Evolutionary conservation across 2,888 invertebrate species (phyloP), one percentile per base, ranked within the genome.

Genomic region (Ichneumoninae sp.): DNA sequence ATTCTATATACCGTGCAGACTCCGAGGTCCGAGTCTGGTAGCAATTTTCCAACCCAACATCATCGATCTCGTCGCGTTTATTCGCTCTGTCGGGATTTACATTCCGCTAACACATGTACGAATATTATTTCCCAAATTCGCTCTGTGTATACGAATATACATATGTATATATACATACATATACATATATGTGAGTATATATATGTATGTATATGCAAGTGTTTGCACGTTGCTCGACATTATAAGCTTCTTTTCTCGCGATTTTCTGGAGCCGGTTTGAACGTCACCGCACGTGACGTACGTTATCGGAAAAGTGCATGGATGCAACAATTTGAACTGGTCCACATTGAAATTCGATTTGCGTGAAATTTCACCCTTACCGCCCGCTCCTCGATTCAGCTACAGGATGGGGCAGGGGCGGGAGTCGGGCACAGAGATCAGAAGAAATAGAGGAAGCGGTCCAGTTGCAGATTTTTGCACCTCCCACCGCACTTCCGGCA

Each of bases 41-140:
- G 26, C 57, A 60, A 70, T 79, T 71, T 71, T 65, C 71, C 47
- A 71, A 79, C 44, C 71, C 50, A 22, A 79, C 26, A 19, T 10
- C 57, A 57, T 57, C 26, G 57, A 57, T 47, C 44, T 65, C 22
- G 57, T 71, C 66, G 57, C 44, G 69, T 54, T 54, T 22, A 68
- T n/a, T 57, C 22, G 30, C 50, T 54, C 19, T 54, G 63, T 66
- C 57, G 26, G 1, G 63, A 73, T 74, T 66, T 63, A 60, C 44
- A 66, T 75, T 52, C 10, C 54, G 52, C 19, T 2, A 54, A 54
- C 54, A 33, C 36, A 36, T 13, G n/a, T 19, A 10, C n/a, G 10
- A 5, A 33, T 54, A 33, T 54, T 36, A 10, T n/a, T 30, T 33
- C n/a, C 4, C 6, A n/a, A 70, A 70, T 33, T 33, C 33, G 36